A percentile compares a stretch with the other conserved stretches of the same genome.
Evolutionary conservation across 2,888 invertebrate genomes (phyloP).

Genomic region (Sphaerophoria rueppellii): DNA sequence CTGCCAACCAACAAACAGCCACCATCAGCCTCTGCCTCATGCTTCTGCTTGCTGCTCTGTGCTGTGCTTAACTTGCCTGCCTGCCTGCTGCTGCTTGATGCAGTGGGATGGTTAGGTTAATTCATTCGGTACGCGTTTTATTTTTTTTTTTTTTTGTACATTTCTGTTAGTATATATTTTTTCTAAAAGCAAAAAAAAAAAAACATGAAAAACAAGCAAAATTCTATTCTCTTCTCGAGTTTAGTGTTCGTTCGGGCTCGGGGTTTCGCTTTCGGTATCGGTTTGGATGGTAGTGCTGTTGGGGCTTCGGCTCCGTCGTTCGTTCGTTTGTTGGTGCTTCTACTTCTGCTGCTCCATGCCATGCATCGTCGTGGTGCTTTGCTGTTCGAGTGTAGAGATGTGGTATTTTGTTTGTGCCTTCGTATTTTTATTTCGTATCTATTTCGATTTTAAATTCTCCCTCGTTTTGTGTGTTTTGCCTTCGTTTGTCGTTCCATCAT

Average conservation of each 20-base stretch:
- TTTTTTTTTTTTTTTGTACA: neutral
- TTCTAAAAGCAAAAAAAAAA: slow-evolving; percentile 20
- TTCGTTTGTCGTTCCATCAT: slow-evolving; percentile 8
- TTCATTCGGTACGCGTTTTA: slow-evolving; percentile 70
- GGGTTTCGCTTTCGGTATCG: slow-evolving; percentile 35
- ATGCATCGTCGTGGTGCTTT: slow-evolving; percentile 16
- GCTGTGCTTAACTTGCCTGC: slow-evolving; percentile 1
- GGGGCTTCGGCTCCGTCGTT: slow-evolving; percentile 23
- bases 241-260: slow-evolving; percentile 35
- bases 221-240: slow-evolving; percentile 61
- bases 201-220: slow-evolving; percentile 41
- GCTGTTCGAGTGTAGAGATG: slow-evolving; percentile 43
- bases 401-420: slow-evolving; percentile 40
- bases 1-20: slow-evolving; percentile 33
- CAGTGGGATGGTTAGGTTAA: slow-evolving; percentile 72
- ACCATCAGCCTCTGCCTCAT: slow-evolving; percentile 20
- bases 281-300: slow-evolving; percentile 29
- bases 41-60: slow-evolving; percentile 5
- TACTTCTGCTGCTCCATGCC: slow-evolving; percentile 1
- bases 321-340: neutral
- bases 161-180: neutral
- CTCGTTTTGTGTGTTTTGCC: slow-evolving; percentile 36
- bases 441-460: slow-evolving; percentile 65
- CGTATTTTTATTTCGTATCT: slow-evolving; percentile 57
- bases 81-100: slow-evolving; percentile 49